Conservation (phyloP, 2,888 invertebrate species). For the Caenorhabditis becei region DNA sequence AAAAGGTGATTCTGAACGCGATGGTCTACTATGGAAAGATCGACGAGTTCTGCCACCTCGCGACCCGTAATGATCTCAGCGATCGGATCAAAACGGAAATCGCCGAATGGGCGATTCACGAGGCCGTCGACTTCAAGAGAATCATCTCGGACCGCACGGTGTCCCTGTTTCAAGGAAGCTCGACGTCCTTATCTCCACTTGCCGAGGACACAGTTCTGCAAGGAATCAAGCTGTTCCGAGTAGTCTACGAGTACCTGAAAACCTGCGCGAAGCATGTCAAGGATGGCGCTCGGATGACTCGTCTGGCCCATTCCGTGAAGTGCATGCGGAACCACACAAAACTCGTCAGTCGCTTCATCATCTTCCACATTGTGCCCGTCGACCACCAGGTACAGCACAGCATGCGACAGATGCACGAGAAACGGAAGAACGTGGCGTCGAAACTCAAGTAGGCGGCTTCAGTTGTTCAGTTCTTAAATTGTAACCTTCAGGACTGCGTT, state of each 20-base stretch:
- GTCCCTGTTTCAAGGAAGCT: constrained; percentile 35
- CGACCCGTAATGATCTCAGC: background rate
- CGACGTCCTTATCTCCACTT: constrained; percentile 21
- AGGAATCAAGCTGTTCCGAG: constrained; percentile 38
- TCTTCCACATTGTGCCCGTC: constrained; percentile 28
- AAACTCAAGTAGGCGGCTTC: no score
- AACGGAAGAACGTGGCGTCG: constrained; percentile 4
- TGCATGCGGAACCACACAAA: constrained; percentile 37
- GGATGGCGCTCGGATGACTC: background rate
- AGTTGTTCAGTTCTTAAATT: constrained; percentile 26
- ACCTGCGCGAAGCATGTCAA: background rate
- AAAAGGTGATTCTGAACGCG: constrained; percentile 37
- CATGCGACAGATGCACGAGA: constrained; percentile 46
- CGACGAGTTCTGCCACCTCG: constrained; percentile 27
- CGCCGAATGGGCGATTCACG: constrained; percentile 42
- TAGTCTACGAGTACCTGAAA: constrained; percentile 34
- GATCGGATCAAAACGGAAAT: constrained; percentile 33
- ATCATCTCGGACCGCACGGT: constrained; percentile 38
- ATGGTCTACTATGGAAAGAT: constrained; percentile 52
- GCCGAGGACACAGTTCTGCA: constrained; percentile 34
- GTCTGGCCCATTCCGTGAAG: constrained; percentile 21
- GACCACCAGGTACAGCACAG: constrained; percentile 6
- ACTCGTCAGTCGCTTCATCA: constrained; percentile 38
- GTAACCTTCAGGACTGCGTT: constrained; percentile 14
- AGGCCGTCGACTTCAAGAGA: constrained; percentile 40